These are phyloP conservation scores for Tamandua tetradactyla DNA, from an alignment of 2,797 vertebrate genomes.

Conservation along the genomic window DNA sequence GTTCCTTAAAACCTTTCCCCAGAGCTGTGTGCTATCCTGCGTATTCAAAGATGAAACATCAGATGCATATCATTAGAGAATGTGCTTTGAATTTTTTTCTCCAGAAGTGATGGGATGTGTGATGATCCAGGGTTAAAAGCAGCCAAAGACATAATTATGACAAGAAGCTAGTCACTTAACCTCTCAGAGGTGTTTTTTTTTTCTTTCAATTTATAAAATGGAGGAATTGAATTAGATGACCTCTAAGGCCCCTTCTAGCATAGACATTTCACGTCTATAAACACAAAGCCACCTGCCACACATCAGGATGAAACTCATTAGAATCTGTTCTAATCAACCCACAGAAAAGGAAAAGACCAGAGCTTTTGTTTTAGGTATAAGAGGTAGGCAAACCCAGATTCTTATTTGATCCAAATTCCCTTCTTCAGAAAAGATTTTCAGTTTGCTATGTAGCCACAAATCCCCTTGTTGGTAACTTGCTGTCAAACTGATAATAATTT, in stretches of 20 bases:
- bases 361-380: background rate
- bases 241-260: conserved; percentile 8
- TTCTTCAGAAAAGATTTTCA: background rate
- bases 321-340: background rate
- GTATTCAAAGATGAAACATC: rapidly evolving
- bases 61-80: background rate
- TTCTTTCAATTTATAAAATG: conserved; percentile 37
- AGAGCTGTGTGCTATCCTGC: background rate
- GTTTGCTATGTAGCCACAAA: background rate
- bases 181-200: background rate
- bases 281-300: conserved; percentile 48
- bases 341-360: background rate
- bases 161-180: conserved; percentile 50
- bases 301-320: background rate
- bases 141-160: conserved; percentile 14
- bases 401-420: background rate
- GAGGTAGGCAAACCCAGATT: background rate
- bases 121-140: conserved; percentile 44
- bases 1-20: background rate
- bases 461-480: background rate
- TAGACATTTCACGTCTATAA: conserved; percentile 54
- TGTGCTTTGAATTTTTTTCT: background rate
- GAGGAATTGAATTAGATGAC: conserved; percentile 60
- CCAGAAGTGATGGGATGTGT: background rate
- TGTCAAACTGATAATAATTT: background rate